phyloP scores from a whole-genome alignment of 2,888 invertebrate species.

The Flexamia atlantica region DNA sequence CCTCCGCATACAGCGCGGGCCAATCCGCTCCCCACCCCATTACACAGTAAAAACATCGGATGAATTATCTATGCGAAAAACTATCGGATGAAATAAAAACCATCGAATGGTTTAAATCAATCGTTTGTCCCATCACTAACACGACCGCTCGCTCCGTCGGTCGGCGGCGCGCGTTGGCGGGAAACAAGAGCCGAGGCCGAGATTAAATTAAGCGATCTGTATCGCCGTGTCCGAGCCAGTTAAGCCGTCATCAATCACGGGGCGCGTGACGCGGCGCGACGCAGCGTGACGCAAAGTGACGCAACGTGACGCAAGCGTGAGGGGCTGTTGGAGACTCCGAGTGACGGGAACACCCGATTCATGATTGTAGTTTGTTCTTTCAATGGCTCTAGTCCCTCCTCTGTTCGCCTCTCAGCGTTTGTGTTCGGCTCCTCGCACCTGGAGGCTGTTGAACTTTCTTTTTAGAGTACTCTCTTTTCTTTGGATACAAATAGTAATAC shows the following conservation, averaged over 20 bases:
- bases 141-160: neutral
- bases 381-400: neutral
- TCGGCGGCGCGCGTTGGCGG: neutral
- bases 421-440: neutral
- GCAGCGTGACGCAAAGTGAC: no score
- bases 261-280: neutral
- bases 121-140: no score
- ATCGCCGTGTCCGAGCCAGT: neutral
- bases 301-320: no score
- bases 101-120: no score
- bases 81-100: no score
- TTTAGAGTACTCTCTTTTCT: neutral
- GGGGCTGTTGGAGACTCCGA: neutral
- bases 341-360: neutral
- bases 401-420: neutral
- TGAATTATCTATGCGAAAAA: no score
- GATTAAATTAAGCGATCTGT: constrained; percentile 5
- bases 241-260: neutral
- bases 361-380: constrained; percentile 9
- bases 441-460: neutral
- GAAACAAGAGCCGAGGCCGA: neutral
- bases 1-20: no score
- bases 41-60: no score
- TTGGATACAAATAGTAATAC: neutral
- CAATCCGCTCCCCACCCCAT: no score